Evolutionary conservation across 2,113 vertebrate species (phyloP).

Genomic region (Clarias macrocephalus): DNA sequence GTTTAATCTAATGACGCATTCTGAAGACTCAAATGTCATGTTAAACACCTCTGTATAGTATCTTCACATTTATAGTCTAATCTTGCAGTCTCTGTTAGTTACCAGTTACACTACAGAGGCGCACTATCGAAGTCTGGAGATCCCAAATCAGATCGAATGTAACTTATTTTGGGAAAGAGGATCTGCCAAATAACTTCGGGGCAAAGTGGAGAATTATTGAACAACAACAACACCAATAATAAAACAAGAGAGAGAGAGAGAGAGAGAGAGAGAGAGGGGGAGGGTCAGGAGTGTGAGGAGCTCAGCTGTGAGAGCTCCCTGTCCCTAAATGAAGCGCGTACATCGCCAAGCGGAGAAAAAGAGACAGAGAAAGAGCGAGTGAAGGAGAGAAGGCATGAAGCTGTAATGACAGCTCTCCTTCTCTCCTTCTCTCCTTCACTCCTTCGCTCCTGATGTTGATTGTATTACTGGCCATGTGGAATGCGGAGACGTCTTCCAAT

Average conservation of each 20-base stretch:
- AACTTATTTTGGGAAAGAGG: not conserved
- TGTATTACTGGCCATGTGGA: conserved; percentile 45
- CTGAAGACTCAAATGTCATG: not conserved
- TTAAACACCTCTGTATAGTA: not conserved
- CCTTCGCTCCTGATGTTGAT: conserved; percentile 37
- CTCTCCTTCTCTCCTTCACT: conserved; percentile 10
- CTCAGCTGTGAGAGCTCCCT: conserved; percentile 40
- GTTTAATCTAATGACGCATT: not conserved
- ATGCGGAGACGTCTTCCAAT: conserved; percentile 42
- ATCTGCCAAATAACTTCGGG: not conserved
- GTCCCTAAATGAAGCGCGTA: conserved; percentile 44
- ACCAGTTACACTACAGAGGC: not conserved
- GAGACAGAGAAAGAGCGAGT: conserved; percentile 1
- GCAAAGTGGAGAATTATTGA: not conserved
- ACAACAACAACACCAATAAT: not conserved
- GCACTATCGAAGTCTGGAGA: not conserved
- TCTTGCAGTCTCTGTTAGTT: not conserved
- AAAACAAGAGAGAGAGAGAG: not conserved
- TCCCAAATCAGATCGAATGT: not conserved
- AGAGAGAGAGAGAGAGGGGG: conserved; percentile 39
- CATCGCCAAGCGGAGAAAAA: not conserved
- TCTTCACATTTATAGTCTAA: not conserved
- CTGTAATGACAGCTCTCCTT: conserved; percentile 21
- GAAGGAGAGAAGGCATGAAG: conserved; percentile 17
- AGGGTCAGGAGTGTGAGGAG: not conserved